Evolutionary conservation across 2,888 invertebrate species (phyloP), one percentile per base, ranked within the genome.

Genomic region (Helleia helle): DNA sequence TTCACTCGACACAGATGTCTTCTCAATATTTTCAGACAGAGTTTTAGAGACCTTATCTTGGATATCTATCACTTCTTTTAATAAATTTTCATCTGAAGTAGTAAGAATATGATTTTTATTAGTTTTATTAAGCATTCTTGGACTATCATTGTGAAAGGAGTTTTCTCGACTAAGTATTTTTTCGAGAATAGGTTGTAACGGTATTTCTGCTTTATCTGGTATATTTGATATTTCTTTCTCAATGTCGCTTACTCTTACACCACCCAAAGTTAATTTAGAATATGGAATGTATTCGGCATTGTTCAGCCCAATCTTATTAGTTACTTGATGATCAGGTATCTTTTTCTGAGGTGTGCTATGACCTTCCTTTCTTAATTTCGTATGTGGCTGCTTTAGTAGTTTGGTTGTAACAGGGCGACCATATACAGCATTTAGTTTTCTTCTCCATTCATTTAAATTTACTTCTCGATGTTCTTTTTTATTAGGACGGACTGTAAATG

Each of bases 241-340:
- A 42, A 84, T 69, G 40, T 84, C 83, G 52, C 75, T 73, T 1
- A 69, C 68, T 49, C 56, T 66, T 6, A 68, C 75, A 36, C 85
- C 86, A 12, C 86, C 86, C 48, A 86, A 48, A 9, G 85, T 86
- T 43, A 86, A 58, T 53, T 79, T 65, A 7, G 81, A 70, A 58
- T 86, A 86, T 1, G 86, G 86, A 52, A 86, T 80, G 49, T 86
- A 86, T 36, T 79, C 74, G 8, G 59, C 46, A 44, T 74, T 76
- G 47, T 76, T 77, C 13, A 68, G 50, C 1, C 41, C 14, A 17
- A 42, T 48, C 7, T 37, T 44, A 25, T 25, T 22, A 36, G 43
- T 45, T 29, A 42, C 40, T 15, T 39, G 13, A 14, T 4, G 4
- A n/a, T 24, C 12, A 25, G 17, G 42, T 42, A 40, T 30, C 17